phyloP scores from a whole-genome alignment of 2,888 invertebrate genomes.

The Pheosia gnoma region DNA sequence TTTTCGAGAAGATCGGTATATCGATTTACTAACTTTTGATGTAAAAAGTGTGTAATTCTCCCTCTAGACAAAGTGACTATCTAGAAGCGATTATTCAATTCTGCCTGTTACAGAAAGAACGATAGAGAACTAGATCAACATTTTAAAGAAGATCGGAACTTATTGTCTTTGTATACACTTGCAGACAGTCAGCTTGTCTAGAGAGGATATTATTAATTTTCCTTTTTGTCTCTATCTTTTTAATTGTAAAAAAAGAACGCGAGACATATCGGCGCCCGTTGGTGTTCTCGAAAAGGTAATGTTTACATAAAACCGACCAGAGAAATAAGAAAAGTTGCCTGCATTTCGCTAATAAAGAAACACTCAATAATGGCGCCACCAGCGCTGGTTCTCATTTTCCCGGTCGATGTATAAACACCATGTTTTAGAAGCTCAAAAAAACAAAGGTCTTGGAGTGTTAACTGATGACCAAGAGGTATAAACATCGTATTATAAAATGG shows the following conservation, averaged over 20 bases:
- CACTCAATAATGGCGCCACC: background rate
- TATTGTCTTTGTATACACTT: too few species aligned
- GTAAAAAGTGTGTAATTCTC: too few species aligned
- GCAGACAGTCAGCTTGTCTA: too few species aligned
- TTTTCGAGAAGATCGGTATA: background rate
- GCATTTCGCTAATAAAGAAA: background rate
- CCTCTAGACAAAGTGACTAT: background rate
- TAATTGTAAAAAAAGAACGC: slow-evolving; percentile 7
- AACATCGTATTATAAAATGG: slow-evolving; percentile 60
- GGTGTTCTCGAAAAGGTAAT: too few species aligned
- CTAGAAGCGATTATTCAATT: background rate
- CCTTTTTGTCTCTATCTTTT: slow-evolving; percentile 13
- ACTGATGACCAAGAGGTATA: slow-evolving; percentile 60
- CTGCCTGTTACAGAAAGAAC: too few species aligned
- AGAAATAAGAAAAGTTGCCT: too few species aligned
- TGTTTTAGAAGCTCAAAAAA: slow-evolving; percentile 38
- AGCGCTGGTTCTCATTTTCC: background rate
- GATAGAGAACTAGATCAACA: too few species aligned
- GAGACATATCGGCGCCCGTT: slow-evolving; percentile 4
- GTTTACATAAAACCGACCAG: too few species aligned
- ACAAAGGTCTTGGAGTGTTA: slow-evolving; percentile 73
- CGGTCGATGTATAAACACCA: slow-evolving; percentile 11
- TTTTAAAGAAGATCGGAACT: too few species aligned
- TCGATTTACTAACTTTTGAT: background rate
- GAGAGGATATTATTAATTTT: background rate